These are phyloP conservation scores for Hyperopisus bebe DNA, from an alignment of 2,113 vertebrate species.

Conservation along the genomic window DNA sequence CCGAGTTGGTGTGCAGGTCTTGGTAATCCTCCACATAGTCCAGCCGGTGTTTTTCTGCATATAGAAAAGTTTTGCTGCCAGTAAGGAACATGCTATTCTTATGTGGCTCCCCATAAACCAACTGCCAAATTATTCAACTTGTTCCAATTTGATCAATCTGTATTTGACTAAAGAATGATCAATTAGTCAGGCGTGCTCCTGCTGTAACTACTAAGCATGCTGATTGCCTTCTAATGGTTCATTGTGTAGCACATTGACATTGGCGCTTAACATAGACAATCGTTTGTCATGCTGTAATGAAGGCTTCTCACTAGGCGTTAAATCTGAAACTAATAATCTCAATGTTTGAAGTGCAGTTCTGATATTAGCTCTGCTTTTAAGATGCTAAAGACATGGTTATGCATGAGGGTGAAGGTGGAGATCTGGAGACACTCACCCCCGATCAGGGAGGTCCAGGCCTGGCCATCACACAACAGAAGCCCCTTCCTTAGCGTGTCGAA, in stretches of 20 bases:
- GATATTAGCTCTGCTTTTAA: background rate
- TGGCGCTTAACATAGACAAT: background rate
- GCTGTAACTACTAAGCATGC: background rate
- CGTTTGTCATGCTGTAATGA: background rate
- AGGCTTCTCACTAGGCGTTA: too few relatives aligned
- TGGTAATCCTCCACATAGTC: slow-evolving; percentile 88
- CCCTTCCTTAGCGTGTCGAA: slow-evolving; percentile 70
- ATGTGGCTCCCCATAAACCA: background rate
- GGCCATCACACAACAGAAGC: slow-evolving; percentile 77
- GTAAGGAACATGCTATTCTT: background rate
- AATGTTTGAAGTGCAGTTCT: background rate
- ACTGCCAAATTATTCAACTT: background rate
- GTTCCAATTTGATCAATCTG: background rate
- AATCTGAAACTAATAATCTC: background rate
- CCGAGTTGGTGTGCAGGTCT: slow-evolving; percentile 73
- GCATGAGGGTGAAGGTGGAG: background rate
- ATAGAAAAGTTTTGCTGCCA: background rate
- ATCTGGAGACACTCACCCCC: slow-evolving; percentile 50
- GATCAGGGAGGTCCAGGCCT: slow-evolving; percentile 72
- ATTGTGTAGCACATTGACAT: background rate
- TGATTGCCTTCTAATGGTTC: background rate
- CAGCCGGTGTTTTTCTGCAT: slow-evolving; percentile 66
- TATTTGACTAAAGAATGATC: background rate
- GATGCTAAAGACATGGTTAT: background rate
- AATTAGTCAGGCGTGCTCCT: background rate